Conservation (phyloP, 2,888 invertebrate species). For the Trachelus iudaicus region DNA sequence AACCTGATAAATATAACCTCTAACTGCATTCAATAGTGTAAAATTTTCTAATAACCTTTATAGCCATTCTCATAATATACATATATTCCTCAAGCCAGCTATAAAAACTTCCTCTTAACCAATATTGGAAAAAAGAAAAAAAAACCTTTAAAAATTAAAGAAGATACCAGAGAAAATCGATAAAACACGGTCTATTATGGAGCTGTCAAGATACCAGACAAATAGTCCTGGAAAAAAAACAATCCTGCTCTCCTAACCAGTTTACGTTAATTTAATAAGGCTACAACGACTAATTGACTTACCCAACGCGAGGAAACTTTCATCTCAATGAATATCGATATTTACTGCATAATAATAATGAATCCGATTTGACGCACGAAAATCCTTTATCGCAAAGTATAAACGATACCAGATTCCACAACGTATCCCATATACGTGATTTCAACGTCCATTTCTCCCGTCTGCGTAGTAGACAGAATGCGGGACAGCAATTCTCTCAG, state of each 20-base stretch:
- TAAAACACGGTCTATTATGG: slow-evolving; percentile 19
- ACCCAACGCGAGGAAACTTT: slow-evolving; percentile 13
- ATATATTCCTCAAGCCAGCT: neutral
- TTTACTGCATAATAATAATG: neutral
- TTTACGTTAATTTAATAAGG: slow-evolving; percentile 29
- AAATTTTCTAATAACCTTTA: neutral
- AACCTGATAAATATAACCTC: slow-evolving; percentile 26
- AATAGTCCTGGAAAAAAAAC: slow-evolving; percentile 7
- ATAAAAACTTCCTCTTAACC: neutral
- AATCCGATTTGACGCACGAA: neutral
- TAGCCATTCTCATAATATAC: neutral
- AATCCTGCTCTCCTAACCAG: slow-evolving; percentile 4
- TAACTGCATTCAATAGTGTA: neutral
- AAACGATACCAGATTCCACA: neutral
- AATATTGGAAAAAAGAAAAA: neutral
- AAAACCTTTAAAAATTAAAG: neutral
- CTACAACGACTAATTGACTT: slow-evolving; percentile 26
- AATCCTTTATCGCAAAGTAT: neutral
- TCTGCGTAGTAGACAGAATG: neutral
- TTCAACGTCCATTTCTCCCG: neutral
- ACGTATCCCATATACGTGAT: neutral
- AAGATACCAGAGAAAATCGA: slow-evolving; percentile 11
- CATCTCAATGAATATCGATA: neutral
- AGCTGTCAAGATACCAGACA: slow-evolving; percentile 26
- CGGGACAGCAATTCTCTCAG: neutral